Evolutionary conservation across 2,113 vertebrate species (phyloP).

Genomic region (Rhinopomastus cyanomelas): DNA sequence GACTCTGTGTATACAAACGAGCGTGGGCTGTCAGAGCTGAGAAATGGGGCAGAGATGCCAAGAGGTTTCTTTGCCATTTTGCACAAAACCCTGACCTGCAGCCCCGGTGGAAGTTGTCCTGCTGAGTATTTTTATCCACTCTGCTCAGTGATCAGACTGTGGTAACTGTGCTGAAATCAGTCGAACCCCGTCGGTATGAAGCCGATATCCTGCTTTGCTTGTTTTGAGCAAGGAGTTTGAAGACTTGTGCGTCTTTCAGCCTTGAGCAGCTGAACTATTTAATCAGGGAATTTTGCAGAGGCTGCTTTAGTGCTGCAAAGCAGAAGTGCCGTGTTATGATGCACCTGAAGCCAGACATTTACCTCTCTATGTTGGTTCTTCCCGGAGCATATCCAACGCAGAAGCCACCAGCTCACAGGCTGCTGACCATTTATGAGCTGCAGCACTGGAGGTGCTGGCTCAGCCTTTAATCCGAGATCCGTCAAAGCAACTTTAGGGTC

Average conservation of each 20-base stretch:
- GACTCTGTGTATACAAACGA: slow-evolving; percentile 19
- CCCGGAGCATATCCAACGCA: fast-evolving
- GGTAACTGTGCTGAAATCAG: not conserved
- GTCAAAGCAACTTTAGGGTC: not conserved
- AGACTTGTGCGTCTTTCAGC: not conserved
- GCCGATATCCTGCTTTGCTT: not conserved
- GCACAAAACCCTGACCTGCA: not conserved
- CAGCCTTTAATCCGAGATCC: fast-evolving
- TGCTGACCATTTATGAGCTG: not conserved
- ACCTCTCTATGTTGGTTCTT: fast-evolving
- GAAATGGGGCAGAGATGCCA: slow-evolving; percentile 36
- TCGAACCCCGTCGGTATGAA: not conserved
- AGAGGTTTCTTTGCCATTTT: not conserved
- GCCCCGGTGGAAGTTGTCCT: not conserved
- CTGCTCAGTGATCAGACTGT: not conserved
- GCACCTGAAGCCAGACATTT: not conserved
- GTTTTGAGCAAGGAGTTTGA: not conserved
- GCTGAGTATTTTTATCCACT: not conserved
- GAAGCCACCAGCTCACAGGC: not conserved
- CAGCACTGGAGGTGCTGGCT: not conserved
- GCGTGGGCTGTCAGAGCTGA: not conserved
- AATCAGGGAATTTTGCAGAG: not conserved
- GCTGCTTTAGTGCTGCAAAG: not conserved
- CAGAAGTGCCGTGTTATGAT: not conserved
- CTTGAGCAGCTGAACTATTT: not conserved